Evolutionary conservation across 1,140 invertebrate species (phyloP).

Genomic region (Cotesia chilonis): DNA sequence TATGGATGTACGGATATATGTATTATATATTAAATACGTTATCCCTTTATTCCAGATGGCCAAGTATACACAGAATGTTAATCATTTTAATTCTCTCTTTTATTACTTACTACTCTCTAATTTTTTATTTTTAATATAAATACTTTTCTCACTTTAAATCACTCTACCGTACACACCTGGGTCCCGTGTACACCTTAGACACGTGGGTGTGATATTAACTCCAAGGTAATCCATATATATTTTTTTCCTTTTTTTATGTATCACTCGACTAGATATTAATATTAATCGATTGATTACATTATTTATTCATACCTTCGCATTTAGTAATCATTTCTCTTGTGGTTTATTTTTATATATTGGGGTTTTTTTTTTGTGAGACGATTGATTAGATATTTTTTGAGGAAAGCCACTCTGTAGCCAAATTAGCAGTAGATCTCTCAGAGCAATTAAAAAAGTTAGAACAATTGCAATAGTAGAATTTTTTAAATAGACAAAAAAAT

Average conservation of each 20-base stretch:
- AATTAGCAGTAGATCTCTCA: too few relatives aligned
- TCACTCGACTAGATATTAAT: too few relatives aligned
- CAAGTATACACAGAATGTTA: conserved; percentile 21
- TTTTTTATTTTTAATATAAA: not conserved
- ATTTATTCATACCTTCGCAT: too few relatives aligned
- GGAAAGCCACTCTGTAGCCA: too few relatives aligned
- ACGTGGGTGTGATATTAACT: conserved; percentile 28
- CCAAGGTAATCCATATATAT: conserved; percentile 2
- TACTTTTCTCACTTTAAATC: conserved; percentile 18
- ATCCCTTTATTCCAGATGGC: conserved; percentile 4
- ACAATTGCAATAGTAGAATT: too few relatives aligned
- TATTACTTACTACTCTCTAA: not conserved
- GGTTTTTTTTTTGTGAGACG: too few relatives aligned
- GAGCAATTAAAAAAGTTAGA: too few relatives aligned
- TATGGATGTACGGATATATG: not conserved
- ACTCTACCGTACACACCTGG: conserved; percentile 10
- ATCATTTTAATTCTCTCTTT: conserved; percentile 18
- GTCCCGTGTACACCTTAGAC: not conserved
- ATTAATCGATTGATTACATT: not conserved
- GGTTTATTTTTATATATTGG: too few relatives aligned
- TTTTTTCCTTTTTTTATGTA: too few relatives aligned
- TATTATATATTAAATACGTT: not conserved
- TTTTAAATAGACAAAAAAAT: too few relatives aligned
- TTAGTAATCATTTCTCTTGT: too few relatives aligned
- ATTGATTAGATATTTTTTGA: too few relatives aligned